phyloP scores from a whole-genome alignment of 2,888 invertebrate genomes.

The Lordiphosa andalusiaca region DNA sequence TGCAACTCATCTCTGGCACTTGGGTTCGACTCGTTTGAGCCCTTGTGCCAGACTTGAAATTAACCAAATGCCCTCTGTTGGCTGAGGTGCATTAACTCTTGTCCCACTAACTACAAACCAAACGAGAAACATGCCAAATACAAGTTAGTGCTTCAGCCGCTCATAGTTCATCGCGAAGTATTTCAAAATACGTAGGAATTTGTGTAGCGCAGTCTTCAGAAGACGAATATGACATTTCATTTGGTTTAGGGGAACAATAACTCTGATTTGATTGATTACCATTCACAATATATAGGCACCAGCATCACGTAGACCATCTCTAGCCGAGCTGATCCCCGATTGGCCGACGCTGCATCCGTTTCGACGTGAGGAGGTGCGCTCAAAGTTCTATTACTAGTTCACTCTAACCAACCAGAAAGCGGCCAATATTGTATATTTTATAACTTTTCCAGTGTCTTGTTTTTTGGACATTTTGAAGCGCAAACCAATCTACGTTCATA shows the following conservation, averaged over 20 bases:
- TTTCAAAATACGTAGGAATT: too few relatives aligned
- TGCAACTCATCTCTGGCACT: background rate
- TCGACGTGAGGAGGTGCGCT: slow-evolving; percentile 85
- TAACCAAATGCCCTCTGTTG: slow-evolving; percentile 1
- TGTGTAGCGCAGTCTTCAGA: slow-evolving; percentile 1
- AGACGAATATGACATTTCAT: background rate
- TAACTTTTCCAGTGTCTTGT: slow-evolving; percentile 15
- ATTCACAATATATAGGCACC: slow-evolving; percentile 59
- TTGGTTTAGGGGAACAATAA: background rate
- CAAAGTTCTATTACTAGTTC: slow-evolving; percentile 5
- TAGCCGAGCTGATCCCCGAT: slow-evolving; percentile 97
- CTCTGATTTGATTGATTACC: slow-evolving; percentile 12
- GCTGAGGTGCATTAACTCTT: slow-evolving; percentile 4
- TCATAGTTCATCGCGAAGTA: too few relatives aligned
- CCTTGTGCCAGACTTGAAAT: background rate
- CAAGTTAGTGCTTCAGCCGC: too few relatives aligned
- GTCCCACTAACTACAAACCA: background rate
- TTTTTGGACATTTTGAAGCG: slow-evolving; percentile 38
- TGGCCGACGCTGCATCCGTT: slow-evolving; percentile 88
- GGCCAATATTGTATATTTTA: slow-evolving; percentile 18
- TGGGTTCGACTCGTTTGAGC: background rate
- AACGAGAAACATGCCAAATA: background rate
- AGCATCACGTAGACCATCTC: slow-evolving; percentile 89
- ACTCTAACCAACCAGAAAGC: slow-evolving; percentile 13
- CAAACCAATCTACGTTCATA: background rate